A percentile compares a stretch with the other conserved stretches of the same genome.
Conservation (phyloP, 2,113 vertebrate species). For the Paedocypris sp. region DNA sequence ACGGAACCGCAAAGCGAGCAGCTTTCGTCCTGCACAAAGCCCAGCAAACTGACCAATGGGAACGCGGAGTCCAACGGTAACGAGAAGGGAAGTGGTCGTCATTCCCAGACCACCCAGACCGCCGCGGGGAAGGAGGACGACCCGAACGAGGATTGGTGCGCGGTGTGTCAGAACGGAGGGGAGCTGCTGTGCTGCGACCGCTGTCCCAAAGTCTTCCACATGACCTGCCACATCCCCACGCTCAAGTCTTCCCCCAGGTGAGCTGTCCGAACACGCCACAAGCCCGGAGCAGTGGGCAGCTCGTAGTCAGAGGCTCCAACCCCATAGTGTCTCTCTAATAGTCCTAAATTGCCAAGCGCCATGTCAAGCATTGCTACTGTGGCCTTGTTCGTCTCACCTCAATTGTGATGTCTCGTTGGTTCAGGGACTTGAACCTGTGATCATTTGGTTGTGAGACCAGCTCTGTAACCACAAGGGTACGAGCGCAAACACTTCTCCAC, state of each 20-base stretch:
- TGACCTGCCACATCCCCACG: constrained; percentile 91
- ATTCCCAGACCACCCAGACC: constrained; percentile 29
- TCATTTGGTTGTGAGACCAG: too few species aligned
- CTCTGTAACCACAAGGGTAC: too few species aligned
- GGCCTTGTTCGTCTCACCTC: too few species aligned
- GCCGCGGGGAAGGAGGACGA: constrained; percentile 76
- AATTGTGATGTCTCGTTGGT: too few species aligned
- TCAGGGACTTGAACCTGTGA: too few species aligned
- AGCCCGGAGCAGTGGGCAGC: too few species aligned
- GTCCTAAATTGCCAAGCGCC: too few species aligned
- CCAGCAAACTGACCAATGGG: constrained; percentile 71
- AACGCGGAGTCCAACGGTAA: constrained; percentile 56
- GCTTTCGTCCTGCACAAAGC: constrained; percentile 22
- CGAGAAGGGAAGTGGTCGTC: constrained; percentile 42
- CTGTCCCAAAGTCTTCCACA: constrained; percentile 97
- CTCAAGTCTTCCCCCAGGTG: constrained; percentile 82
- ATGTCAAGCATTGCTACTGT: too few species aligned
- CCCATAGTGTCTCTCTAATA: too few species aligned
- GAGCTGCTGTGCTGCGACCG: constrained; percentile 91
- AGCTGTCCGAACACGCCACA: too few species aligned
- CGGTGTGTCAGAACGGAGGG: constrained; percentile 93
- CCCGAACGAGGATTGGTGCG: constrained; percentile 98
- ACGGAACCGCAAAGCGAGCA: constrained; percentile 63
- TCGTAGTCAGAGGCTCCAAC: too few species aligned
- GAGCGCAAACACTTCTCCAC: too few species aligned